Evolutionary conservation across 2,113 vertebrate genomes (phyloP).

Genomic region (Periophthalmus modestus): DNA sequence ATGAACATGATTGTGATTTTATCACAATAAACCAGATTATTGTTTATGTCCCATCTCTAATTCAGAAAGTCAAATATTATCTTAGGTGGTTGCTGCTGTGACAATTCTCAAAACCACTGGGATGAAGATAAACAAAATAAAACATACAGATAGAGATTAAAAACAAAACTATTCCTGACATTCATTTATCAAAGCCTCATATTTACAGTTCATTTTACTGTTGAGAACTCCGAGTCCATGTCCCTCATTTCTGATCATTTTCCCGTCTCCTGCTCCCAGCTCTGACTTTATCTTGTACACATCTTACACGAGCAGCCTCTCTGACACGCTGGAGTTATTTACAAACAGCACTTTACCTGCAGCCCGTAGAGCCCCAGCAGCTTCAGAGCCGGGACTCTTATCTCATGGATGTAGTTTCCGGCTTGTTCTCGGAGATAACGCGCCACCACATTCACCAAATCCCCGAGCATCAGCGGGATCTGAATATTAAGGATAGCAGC

Average conservation of each 20-base stretch:
- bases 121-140: too few relatives aligned
- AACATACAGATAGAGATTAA: too few relatives aligned
- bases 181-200: too few relatives aligned
- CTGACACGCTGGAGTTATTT: neutral
- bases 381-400: slow-evolving; percentile 78
- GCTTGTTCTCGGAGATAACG: slow-evolving; percentile 75
- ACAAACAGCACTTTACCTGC: slow-evolving; percentile 77
- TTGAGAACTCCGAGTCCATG: neutral
- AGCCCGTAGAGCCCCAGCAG: slow-evolving; percentile 84
- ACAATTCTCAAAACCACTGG: too few relatives aligned
- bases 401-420: slow-evolving; percentile 78
- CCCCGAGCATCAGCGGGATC: slow-evolving; percentile 89
- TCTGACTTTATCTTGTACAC: neutral
- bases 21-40: too few relatives aligned
- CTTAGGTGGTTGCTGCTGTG: too few relatives aligned
- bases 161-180: too few relatives aligned
- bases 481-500: slow-evolving; percentile 87
- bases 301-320: neutral
- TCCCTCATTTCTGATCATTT: neutral
- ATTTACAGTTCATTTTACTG: too few relatives aligned
- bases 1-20: too few relatives aligned
- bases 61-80: too few relatives aligned
- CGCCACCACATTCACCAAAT: slow-evolving; percentile 90
- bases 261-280: neutral
- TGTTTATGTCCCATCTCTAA: too few relatives aligned